Evolutionary conservation across 2,113 vertebrate genomes (phyloP).

Genomic region (Labeo rohita): DNA sequence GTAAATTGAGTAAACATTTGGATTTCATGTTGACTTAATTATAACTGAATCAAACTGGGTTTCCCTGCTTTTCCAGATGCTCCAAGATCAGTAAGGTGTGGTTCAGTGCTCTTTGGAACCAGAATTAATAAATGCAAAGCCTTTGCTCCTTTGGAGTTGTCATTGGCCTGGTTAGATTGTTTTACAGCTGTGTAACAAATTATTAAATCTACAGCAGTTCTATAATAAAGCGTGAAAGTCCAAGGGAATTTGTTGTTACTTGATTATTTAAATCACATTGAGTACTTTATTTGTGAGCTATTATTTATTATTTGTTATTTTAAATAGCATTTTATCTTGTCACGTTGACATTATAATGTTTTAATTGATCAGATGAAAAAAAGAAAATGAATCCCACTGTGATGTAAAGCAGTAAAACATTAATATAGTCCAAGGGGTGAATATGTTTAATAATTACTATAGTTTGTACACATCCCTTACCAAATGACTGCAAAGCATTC

Average conservation of each 20-base stretch:
- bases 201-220: too few relatives aligned
- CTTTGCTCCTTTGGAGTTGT: neutral
- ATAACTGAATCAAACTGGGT: neutral
- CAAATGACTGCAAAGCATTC: neutral
- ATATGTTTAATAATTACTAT: neutral
- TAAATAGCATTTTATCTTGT: neutral
- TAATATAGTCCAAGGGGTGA: neutral
- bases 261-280: too few relatives aligned
- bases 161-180: neutral
- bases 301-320: too few relatives aligned
- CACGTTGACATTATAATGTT: neutral
- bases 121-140: neutral
- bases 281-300: too few relatives aligned
- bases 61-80: constrained; percentile 6
- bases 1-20: neutral
- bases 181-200: neutral
- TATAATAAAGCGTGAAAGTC: too few relatives aligned
- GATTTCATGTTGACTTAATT: neutral
- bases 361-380: neutral
- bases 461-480: neutral
- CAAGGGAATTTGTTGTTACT: too few relatives aligned
- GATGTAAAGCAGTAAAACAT: neutral
- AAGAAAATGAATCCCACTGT: neutral
- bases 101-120: constrained; percentile 2
- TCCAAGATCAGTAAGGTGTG: neutral